Conservation (phyloP, 2,113 vertebrate genomes). For the Siniperca chuatsi region DNA sequence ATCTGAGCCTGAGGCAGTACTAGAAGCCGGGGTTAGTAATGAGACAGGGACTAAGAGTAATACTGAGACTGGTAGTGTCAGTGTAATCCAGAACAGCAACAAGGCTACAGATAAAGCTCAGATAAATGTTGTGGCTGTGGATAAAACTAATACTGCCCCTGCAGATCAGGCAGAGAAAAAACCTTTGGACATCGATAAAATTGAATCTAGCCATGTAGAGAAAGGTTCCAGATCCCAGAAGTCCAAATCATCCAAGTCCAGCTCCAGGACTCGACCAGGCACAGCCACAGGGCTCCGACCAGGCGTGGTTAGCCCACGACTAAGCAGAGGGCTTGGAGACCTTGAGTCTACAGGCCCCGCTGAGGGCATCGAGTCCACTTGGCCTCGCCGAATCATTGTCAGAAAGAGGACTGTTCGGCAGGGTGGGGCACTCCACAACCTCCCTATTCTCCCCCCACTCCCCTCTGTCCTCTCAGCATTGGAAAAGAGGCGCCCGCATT, state of each 20-base stretch:
- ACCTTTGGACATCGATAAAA: slow-evolving; percentile 23
- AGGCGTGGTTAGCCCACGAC: slow-evolving; percentile 61
- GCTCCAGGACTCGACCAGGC: slow-evolving; percentile 73
- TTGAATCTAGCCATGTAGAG: slow-evolving; percentile 20
- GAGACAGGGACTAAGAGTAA: slow-evolving; percentile 25
- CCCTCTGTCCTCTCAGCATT: slow-evolving; percentile 81
- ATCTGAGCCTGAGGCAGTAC: slow-evolving; percentile 24
- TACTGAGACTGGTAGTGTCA: background rate
- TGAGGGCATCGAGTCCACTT: slow-evolving; percentile 83
- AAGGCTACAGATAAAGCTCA: slow-evolving; percentile 27
- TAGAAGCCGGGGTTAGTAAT: background rate
- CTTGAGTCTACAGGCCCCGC: slow-evolving; percentile 63
- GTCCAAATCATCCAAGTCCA: slow-evolving; percentile 76
- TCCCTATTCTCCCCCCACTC: slow-evolving; percentile 85
- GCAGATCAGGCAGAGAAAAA: slow-evolving; percentile 47
- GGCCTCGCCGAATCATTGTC: slow-evolving; percentile 84
- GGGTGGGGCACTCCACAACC: slow-evolving; percentile 85
- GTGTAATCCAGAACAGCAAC: slow-evolving; percentile 33
- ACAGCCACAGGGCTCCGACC: slow-evolving; percentile 76
- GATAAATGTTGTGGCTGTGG: background rate
- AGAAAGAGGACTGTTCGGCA: slow-evolving; percentile 85
- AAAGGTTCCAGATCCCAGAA: slow-evolving; percentile 70
- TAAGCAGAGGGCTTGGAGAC: slow-evolving; percentile 53
- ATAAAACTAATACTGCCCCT: slow-evolving; percentile 13
- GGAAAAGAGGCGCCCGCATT: slow-evolving; percentile 77